These are phyloP conservation scores for Malacoctenus gilli DNA, from an alignment of 2,797 vertebrate species.

Conservation along the genomic window DNA sequence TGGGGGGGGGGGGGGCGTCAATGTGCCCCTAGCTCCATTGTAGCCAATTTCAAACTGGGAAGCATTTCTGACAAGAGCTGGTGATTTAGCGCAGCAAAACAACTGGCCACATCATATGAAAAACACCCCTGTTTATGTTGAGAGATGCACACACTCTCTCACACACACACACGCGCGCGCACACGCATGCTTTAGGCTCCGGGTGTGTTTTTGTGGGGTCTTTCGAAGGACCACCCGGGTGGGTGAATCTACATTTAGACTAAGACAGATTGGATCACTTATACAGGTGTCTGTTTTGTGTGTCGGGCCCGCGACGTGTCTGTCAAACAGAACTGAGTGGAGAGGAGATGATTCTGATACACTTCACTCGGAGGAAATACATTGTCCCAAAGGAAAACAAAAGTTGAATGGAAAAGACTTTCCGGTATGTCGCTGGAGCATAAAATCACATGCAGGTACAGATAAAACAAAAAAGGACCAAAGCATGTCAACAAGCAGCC, in stretches of 20 bases:
- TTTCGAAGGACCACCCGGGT: constrained; percentile 70
- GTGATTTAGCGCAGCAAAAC: constrained; percentile 72
- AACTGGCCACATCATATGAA: constrained; percentile 67
- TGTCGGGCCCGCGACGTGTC: constrained; percentile 51
- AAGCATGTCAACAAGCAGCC: constrained; percentile 40
- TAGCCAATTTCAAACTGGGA: constrained; percentile 65
- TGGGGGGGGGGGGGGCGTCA: no score
- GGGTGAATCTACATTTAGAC: constrained; percentile 62
- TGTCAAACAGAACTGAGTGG: constrained; percentile 38
- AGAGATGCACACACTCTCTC: constrained; percentile 20
- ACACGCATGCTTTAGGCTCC: constrained; percentile 37
- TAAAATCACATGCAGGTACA: constrained; percentile 34
- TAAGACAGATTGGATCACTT: constrained; percentile 49
- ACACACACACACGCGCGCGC: constrained; percentile 26
- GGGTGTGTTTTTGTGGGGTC: constrained; percentile 21
- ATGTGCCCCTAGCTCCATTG: constrained; percentile 71
- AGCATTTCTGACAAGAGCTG: constrained; percentile 65
- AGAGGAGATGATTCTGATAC: constrained; percentile 37
- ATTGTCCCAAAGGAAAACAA: constrained; percentile 16
- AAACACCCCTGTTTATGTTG: constrained; percentile 48
- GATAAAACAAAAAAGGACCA: constrained; percentile 21
- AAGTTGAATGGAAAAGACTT: constrained; percentile 18
- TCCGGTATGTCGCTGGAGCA: constrained; percentile 19
- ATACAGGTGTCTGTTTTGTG: constrained; percentile 59
- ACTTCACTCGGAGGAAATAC: constrained; percentile 27